A percentile compares a stretch with the other conserved stretches of the same genome.
Conservation (phyloP, 2,888 invertebrate species). For the Merodon equestris region DNA sequence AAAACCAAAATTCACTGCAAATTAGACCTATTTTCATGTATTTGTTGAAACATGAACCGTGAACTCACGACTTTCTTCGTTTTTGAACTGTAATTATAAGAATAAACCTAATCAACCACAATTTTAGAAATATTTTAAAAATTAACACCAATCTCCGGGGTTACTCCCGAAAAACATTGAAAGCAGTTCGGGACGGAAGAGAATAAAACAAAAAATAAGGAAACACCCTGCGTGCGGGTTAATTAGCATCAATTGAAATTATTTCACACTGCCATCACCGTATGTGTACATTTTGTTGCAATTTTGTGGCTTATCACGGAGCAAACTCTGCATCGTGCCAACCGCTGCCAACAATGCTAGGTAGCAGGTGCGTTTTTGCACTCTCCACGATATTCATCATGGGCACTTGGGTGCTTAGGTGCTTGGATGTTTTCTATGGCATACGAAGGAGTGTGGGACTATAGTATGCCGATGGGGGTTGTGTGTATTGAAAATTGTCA, state of each 20-base stretch:
- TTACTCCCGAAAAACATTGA: too few species aligned
- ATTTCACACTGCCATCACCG: conserved; percentile 13
- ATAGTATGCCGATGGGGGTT: not conserved
- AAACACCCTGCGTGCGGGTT: conserved; percentile 44
- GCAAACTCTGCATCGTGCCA: conserved; percentile 46
- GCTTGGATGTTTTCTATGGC: not conserved
- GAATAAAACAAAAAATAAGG: not conserved
- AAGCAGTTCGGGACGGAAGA: too few species aligned
- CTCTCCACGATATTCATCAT: conserved; percentile 36
- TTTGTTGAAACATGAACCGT: too few species aligned
- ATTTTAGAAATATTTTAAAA: conserved; percentile 45
- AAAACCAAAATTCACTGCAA: too few species aligned
- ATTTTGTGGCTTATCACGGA: conserved; percentile 59
- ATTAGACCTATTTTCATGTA: too few species aligned
- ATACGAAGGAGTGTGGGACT: too few species aligned
- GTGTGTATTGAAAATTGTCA: conserved; percentile 50
- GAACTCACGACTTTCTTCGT: too few species aligned
- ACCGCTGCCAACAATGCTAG: not conserved
- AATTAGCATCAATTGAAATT: conserved; percentile 55
- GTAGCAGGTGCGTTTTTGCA: conserved; percentile 57
- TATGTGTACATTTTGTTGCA: conserved; percentile 51
- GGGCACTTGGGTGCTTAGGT: conserved; percentile 9
- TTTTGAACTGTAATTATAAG: too few species aligned
- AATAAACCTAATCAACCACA: conserved; percentile 56
- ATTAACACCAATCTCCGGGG: too few species aligned